These are phyloP conservation scores for Tiliacea aurago DNA, from an alignment of 2,888 invertebrate genomes.

Conservation along the genomic window DNA sequence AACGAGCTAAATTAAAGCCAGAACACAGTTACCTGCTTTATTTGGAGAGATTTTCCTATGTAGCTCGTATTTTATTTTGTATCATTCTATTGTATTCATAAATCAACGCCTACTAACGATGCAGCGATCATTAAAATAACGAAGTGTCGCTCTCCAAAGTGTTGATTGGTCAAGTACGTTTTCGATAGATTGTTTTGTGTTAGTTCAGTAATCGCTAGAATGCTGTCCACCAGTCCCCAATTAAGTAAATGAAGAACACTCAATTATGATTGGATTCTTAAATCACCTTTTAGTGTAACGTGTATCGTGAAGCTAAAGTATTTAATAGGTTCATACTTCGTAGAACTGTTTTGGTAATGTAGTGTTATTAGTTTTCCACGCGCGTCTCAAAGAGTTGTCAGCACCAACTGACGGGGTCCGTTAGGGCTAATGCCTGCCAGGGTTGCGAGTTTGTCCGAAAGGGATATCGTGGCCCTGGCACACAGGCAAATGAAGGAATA, in stretches of 20 bases:
- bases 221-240: not conserved
- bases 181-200: constrained; percentile 11
- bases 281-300: constrained; percentile 2
- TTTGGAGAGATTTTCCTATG: constrained; percentile 1
- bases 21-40: constrained; percentile 27
- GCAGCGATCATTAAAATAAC: constrained; percentile 48
- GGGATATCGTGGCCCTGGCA: too few relatives aligned
- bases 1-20: constrained; percentile 34
- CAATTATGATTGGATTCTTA: not conserved
- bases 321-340: not conserved
- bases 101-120: constrained; percentile 42
- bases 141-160: constrained; percentile 35
- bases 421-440: too few relatives aligned
- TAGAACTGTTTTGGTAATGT: not conserved
- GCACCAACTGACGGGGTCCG: too few relatives aligned
- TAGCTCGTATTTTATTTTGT: constrained; percentile 12
- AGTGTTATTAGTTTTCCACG: too few relatives aligned
- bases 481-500: too few relatives aligned
- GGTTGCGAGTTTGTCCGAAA: too few relatives aligned
- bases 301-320: not conserved
- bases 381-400: too few relatives aligned
- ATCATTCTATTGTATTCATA: constrained; percentile 15
- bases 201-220: not conserved
- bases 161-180: constrained; percentile 17
- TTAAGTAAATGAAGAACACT: constrained; percentile 23